Evolutionary conservation across 2,113 vertebrate species (phyloP).

Genomic region (Pholis gunnellus): DNA sequence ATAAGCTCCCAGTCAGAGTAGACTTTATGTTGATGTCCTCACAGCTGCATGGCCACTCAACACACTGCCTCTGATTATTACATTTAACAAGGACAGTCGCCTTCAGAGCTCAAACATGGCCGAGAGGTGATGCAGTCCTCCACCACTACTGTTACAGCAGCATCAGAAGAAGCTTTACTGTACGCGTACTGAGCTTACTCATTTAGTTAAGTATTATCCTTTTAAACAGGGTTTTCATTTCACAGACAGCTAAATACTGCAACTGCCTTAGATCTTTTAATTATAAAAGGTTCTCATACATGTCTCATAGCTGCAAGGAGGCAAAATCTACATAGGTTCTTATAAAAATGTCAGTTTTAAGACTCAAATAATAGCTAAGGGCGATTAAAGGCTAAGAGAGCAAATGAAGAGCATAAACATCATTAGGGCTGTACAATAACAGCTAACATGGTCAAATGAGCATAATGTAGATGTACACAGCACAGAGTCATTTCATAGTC

Average conservation of each 20-base stretch:
- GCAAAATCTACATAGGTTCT: neutral
- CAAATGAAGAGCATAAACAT: neutral
- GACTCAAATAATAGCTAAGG: neutral
- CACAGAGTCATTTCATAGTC: neutral
- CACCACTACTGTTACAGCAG: neutral
- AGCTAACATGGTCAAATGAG: neutral
- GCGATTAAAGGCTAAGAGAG: neutral
- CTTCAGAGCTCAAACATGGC: no score
- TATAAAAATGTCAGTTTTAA: neutral
- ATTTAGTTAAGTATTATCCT: no score
- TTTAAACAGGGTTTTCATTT: no score
- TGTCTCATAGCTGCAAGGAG: neutral
- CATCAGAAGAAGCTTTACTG: neutral
- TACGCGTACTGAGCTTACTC: no score
- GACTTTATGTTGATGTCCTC: neutral
- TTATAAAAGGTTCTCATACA: neutral
- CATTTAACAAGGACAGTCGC: neutral
- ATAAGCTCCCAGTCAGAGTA: neutral
- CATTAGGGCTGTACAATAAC: neutral
- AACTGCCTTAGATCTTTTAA: neutral
- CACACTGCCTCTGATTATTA: neutral
- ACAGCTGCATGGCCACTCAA: constrained; percentile 9
- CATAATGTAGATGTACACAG: neutral
- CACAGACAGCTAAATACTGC: no score
- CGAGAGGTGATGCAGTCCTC: neutral